Evolutionary conservation across 2,113 vertebrate genomes (phyloP).

Genomic region (Elaphurus davidianus): DNA sequence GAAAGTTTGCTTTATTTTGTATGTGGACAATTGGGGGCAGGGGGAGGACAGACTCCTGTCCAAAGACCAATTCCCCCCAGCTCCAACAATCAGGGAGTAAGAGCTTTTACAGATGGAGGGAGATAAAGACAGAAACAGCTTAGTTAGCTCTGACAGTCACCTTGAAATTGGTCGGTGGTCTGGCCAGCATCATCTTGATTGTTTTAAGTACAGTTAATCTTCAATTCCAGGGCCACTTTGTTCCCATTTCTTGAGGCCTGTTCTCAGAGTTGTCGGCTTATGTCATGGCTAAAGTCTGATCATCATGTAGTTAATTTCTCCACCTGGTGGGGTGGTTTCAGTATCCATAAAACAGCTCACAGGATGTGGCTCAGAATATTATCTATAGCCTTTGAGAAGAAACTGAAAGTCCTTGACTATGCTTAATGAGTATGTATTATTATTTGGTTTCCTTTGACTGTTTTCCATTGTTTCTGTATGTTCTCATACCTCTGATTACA

Average conservation of each 20-base stretch:
- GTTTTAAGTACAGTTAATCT: background rate
- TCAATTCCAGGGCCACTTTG: background rate
- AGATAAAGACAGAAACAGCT: background rate
- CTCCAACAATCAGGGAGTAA: background rate
- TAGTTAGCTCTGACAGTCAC: background rate
- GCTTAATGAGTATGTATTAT: background rate
- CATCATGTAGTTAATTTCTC: background rate
- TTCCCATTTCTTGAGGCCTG: background rate
- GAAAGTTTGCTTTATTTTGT: background rate
- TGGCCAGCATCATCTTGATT: background rate
- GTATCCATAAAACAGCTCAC: background rate
- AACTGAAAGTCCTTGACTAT: background rate
- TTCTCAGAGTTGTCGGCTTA: background rate
- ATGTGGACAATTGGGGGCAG: background rate
- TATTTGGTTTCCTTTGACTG: background rate
- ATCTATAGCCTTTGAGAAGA: background rate
- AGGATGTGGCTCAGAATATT: background rate
- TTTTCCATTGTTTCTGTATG: background rate
- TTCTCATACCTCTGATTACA: background rate
- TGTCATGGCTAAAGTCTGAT: background rate
- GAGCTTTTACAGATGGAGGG: background rate
- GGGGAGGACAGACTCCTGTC: background rate
- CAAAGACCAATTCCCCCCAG: background rate
- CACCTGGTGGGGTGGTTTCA: background rate
- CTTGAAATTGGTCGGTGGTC: background rate